Conservation (phyloP, 2,113 vertebrate genomes). For the Falcunculus frontatus region DNA sequence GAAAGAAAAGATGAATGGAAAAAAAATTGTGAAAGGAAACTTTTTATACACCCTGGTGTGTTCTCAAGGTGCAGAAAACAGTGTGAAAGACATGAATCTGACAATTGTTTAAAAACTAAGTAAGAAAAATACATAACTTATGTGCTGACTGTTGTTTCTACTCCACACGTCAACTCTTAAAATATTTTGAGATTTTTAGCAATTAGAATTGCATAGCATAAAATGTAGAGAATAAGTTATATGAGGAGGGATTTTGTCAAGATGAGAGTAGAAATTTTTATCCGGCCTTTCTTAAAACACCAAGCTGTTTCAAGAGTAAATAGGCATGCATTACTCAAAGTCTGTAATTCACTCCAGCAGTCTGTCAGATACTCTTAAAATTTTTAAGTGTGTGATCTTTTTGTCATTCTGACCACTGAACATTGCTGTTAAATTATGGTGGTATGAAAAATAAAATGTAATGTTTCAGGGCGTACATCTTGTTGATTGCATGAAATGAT, state of each 20-base stretch:
- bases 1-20: background rate
- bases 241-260: background rate
- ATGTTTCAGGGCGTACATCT: background rate
- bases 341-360: background rate
- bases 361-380: background rate
- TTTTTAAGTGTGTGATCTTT: background rate
- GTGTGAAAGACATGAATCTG: background rate
- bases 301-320: background rate
- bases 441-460: background rate
- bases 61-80: background rate
- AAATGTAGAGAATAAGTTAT: background rate
- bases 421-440: background rate
- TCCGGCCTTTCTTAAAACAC: rapidly evolving
- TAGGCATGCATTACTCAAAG: background rate
- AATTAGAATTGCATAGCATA: background rate
- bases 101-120: background rate
- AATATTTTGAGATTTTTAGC: background rate
- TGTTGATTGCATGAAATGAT: background rate
- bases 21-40: background rate
- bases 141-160: background rate
- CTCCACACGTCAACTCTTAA: background rate
- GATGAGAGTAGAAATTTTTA: background rate
- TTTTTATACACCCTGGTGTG: background rate
- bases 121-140: background rate
- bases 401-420: background rate